Base-by-base conservation (phyloP, 2,888 invertebrate genomes). In the Anorthoa munda region DNA sequence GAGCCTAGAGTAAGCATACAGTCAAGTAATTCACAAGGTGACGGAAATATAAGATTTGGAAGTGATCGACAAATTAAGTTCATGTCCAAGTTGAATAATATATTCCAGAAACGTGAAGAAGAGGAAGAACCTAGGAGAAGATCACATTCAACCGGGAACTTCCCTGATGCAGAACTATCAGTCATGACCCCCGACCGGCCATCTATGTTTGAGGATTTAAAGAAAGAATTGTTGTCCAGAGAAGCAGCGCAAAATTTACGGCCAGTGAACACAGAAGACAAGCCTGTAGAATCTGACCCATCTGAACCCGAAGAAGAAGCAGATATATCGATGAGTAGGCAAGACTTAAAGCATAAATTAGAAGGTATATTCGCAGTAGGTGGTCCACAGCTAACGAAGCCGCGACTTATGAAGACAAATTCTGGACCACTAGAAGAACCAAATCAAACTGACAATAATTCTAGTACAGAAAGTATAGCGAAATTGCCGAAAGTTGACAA, bases 311-410 rank as follows among this genome's bases (percentile, higher is more conserved):
- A 88, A 45, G 90, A 89, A 45, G 90, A 85, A 21, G 91, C 93
- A 86, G 93, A 94, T 21, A 72, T 75, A 2, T 91, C 91, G 67
- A 85, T 96, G 85, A 94, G 91, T 72, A 93, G 93, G 88, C 89
- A 91, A 79, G 95, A 94, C 80, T 92, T 96, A 50, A 96, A 95
- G 78, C 92, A 91, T 2, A 96, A 95, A 88, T 87, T 96, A 74
- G 96, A 96, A 80, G 90, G 85, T 61, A 94, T 96, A 82, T 95
- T 95, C 69, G 93, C 94, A 2, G 72, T 91, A 7, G 95, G 94
- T 48, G 96, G 95, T 1, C 91, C 94, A 12, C 90, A 91, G 55
- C 87, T 93, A 48, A 58, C 91, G 12, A 95, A 94, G 68, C 92
- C 94, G 0, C 90, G 94, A 67, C 83, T 93, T 4, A 93, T 92